Conservation (phyloP, 2,888 invertebrate species). For the Bombylius discolor region DNA sequence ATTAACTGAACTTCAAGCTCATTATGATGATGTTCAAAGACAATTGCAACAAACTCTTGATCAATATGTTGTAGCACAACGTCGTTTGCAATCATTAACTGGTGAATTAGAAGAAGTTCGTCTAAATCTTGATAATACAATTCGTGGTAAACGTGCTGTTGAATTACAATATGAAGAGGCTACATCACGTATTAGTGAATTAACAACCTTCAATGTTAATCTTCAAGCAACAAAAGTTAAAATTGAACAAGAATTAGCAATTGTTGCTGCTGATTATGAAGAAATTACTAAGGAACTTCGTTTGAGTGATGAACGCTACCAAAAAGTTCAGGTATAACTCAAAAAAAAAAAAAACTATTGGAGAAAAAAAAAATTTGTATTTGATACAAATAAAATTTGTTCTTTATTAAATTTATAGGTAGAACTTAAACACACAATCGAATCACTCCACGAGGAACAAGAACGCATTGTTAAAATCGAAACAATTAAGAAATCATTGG, state of each 20-base stretch:
- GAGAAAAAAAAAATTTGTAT: not conserved
- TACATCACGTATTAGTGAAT: conserved; percentile 80
- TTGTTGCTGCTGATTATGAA: conserved; percentile 91
- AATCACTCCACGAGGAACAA: conserved; percentile 88
- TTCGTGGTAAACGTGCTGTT: conserved; percentile 79
- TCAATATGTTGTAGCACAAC: conserved; percentile 80
- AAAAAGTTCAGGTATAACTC: conserved; percentile 59
- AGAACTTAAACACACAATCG: conserved; percentile 89
- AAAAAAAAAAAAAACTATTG: not conserved
- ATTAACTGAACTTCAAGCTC: conserved; percentile 80
- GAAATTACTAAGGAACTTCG: conserved; percentile 93
- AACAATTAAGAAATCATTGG: conserved; percentile 92
- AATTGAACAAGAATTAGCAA: conserved; percentile 84
- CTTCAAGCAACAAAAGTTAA: conserved; percentile 87
- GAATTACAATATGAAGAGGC: conserved; percentile 88
- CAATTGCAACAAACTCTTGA: conserved; percentile 91
- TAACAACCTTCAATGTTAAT: conserved; percentile 90
- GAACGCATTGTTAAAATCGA: conserved; percentile 95
- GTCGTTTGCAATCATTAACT: conserved; percentile 79
- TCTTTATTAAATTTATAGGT: conserved; percentile 37
- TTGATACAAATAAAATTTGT: not conserved
- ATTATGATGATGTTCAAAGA: conserved; percentile 92
- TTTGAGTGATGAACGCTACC: conserved; percentile 87
- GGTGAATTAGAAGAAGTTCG: conserved; percentile 94
- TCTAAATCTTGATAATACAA: conserved; percentile 82